Evolutionary conservation across 2,888 invertebrate species (phyloP), one percentile per base, ranked within the genome.

Genomic region (Parapristionchus giblindavisi): DNA sequence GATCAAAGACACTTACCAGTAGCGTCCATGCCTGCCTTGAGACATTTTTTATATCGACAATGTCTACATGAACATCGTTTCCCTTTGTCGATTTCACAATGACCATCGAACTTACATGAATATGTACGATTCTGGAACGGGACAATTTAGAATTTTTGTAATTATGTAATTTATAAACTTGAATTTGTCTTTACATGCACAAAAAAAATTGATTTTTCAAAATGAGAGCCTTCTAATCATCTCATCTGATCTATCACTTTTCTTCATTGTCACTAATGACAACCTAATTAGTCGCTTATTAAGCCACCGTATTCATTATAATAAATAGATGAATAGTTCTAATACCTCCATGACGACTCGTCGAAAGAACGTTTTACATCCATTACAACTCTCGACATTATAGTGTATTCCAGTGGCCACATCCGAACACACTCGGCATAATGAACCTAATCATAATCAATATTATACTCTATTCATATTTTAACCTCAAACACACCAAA

Each of bases 291-390:
- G n/a, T n/a, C n/a, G n/a, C n/a, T n/a, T n/a, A n/a, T n/a, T 48
- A 14, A 48, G 11, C 48, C 21, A 48, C 48, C 48, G 48, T 48
- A 48, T 48, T 21, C 48, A 14, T 21, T 21, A 11, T 48, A 48
- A n/a, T n/a, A n/a, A n/a, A n/a, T n/a, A n/a, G n/a, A n/a, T n/a
- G 8, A 17, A 43, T 14, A 43, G 43, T 43, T n/a, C 32, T 11
- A 32, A n/a, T 48, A 84, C 85, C 79, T 85, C 85, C 71, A 85
- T 79, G 73, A 85, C 81, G 11, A 85, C 85, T 68, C 85, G 72
- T 63, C 85, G 77, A 77, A 85, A 85, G 78, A 85, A 85, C 17
- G 85, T 85, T 77, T 85, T 85, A 76, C 85, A 85, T 36, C 85
- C 85, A 40, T 75, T 75, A 56, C 75, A 75, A n/a, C 38, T 40